Evolutionary conservation across 1,140 invertebrate genomes (phyloP).

Genomic region (Batillaria attramentaria): DNA sequence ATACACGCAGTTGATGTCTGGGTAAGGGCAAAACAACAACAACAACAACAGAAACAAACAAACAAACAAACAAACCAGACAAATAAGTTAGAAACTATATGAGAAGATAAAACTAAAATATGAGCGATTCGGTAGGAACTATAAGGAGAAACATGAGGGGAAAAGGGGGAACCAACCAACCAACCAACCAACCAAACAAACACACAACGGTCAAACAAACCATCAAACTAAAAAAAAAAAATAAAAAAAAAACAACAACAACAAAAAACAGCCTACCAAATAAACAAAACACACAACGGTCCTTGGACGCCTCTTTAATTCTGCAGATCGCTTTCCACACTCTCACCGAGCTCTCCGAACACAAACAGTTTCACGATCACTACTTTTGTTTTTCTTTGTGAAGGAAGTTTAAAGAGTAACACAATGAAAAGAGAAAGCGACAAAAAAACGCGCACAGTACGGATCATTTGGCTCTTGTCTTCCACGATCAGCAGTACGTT

Average conservation of each 20-base stretch:
- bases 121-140: background rate
- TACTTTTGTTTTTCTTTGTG: background rate
- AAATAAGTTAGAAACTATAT: background rate
- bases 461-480: too few species aligned
- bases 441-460: too few species aligned
- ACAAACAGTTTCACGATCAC: background rate
- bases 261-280: background rate
- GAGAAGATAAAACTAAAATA: background rate
- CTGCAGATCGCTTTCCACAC: background rate
- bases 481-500: too few species aligned
- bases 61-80: background rate
- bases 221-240: background rate
- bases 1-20: too few species aligned
- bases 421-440: too few species aligned
- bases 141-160: background rate
- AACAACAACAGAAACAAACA: background rate
- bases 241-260: background rate
- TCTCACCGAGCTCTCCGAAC: background rate
- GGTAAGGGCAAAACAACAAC: too few species aligned
- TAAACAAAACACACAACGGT: background rate
- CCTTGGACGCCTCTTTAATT: background rate
- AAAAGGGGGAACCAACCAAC: background rate
- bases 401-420: background rate
- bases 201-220: background rate
- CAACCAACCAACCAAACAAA: background rate